Evolutionary conservation across 1,140 invertebrate species (phyloP), one percentile per base, ranked within the genome.

Genomic region (Caligus rogercresseyi): DNA sequence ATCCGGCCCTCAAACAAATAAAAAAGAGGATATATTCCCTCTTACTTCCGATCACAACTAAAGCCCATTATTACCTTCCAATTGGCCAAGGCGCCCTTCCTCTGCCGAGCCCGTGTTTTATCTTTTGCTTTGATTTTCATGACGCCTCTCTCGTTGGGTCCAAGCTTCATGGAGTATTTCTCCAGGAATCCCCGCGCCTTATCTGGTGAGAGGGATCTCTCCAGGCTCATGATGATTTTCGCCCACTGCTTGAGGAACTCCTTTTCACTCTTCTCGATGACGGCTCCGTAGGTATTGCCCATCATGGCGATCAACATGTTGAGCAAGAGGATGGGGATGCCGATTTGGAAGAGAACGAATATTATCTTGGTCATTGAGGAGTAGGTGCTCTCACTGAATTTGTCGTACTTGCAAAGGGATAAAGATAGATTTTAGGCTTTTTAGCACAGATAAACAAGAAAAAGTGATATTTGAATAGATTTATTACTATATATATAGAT

Each of bases 291-390:
- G 0, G 92, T 97, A 72, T 96, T 97, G 62, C 89, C 91, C 91
- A 98, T 97, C 92, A 97, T 97, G 64, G 94, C 93, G 67, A 97
- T 97, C 69, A 98, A 79, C 89, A 98, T 78, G 80, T 98, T 98
- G 2, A 97, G 79, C 67, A 98, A 75, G 16, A 98, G 75, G 69
- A 98, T 94, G 0, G 93, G 93, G 61, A 97, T 89, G 54, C 98
- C 82, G 18, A 98, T 87, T 89, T 97, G 97, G 72, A 98, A 98
- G 25, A 95, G 78, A 0, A 89, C 84, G 72, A 98, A 98, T 7
- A 98, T 88, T 0, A 88, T 83, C 75, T 97, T 97, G 0, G 87
- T 86, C 52, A 97, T 72, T 61, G 83, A 83, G 14, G 90, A 86
- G 73, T 98, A 95, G 1, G 86, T 85, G 1, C 90, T 92, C 69